Evolutionary conservation across 1,140 invertebrate genomes (phyloP), one percentile per base, ranked within the genome.

Genomic region (Lethocerus indicus): DNA sequence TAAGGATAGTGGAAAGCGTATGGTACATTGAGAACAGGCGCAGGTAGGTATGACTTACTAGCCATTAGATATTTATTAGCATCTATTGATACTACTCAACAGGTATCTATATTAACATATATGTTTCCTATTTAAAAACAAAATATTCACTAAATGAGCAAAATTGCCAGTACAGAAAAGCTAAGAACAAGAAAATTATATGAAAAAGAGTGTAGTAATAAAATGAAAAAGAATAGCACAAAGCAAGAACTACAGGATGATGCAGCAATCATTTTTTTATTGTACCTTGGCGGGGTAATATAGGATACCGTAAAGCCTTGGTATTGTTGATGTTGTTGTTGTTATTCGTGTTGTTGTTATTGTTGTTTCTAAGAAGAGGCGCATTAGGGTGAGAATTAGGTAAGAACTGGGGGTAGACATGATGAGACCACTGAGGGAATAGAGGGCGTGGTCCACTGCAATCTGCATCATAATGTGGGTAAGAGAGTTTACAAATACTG

Each of bases 391-490:
- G 83, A 66, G 80, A 79, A 65, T 82, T 82, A 57, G 85, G 83
- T 66, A 88, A 74, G 72, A 87, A 88, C 76, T 88, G 85, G 56
- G 85, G 84, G 67, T 87, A 87, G 60, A 88, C 84, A 70, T 88
- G 84, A 69, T 88, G 84, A 58, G 84, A 87, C 85, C 86, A 88
- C 70, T 88, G 84, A 58, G 85, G 84, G 66, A 88, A 89, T 62
- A 87, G 72, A 59, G 86, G 85, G 63, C 83, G 74, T 43, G 59
- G 52, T 55, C 60, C 60, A 57, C 56, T 54, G 51, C 54, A 58
- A 56, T 57, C 55, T 57, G 54, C 24, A 47, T 50, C 42, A 53
- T 50, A 49, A 35, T 42, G 27, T 6, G 4, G 25, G 21, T 27
- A 28, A 44, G 14, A 44, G 36, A 39, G 23, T 39, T 39, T 39